Evolutionary conservation across 2,113 vertebrate species (phyloP).

Genomic region (Corvus cornix): DNA sequence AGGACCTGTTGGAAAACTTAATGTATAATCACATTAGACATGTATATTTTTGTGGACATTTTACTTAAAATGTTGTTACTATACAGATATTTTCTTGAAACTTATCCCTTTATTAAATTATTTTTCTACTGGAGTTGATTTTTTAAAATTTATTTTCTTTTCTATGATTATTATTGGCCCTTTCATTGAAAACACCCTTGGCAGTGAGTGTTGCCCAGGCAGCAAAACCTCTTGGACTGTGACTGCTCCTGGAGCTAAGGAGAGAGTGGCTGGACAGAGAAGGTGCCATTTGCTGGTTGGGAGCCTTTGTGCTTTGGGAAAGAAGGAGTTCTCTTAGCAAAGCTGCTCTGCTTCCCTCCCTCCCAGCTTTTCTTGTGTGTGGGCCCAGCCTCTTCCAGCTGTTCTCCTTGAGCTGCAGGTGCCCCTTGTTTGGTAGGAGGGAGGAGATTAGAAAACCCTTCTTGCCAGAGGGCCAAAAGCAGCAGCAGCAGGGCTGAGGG

Average conservation of each 20-base stretch:
- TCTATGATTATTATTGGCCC: conserved; percentile 51
- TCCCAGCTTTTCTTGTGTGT: not conserved
- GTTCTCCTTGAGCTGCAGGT: not conserved
- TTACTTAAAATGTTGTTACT: conserved; percentile 83
- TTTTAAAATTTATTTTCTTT: conserved; percentile 32
- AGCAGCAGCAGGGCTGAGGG: not conserved
- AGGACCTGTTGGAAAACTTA: conserved; percentile 33
- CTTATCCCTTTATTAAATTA: conserved; percentile 84
- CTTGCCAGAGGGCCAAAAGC: not conserved
- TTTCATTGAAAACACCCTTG: not conserved
- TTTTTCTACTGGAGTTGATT: conserved; percentile 74
- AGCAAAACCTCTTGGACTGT: not conserved
- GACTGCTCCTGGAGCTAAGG: not conserved
- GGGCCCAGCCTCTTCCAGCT: not conserved
- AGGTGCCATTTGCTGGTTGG: not conserved
- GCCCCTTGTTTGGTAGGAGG: not conserved
- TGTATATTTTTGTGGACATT: conserved; percentile 71
- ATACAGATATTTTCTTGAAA: conserved; percentile 84
- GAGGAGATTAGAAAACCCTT: not conserved
- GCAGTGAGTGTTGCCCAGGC: not conserved
- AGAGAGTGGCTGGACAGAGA: not conserved
- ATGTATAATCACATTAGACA: conserved; percentile 75
- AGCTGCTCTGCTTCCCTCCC: not conserved
- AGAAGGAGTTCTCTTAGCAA: not conserved
- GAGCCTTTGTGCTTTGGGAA: not conserved